phyloP scores from a whole-genome alignment of 2,113 vertebrate genomes.

The Phalacrocorax brasilianus region DNA sequence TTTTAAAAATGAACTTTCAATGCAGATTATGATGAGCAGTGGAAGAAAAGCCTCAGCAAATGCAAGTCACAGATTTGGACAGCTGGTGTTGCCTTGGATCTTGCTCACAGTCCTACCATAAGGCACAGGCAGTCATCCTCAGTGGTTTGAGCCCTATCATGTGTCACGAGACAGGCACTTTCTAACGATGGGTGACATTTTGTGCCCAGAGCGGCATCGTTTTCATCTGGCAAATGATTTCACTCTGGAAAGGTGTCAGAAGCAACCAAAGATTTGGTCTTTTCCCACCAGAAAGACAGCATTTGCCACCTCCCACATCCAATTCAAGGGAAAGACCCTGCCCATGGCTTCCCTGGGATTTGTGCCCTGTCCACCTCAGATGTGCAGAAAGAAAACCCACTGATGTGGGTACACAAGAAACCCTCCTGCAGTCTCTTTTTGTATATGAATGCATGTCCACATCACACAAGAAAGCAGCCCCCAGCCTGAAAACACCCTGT shows the following conservation, averaged over 20 bases:
- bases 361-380: rapidly evolving
- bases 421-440: background rate
- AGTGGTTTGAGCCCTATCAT: background rate
- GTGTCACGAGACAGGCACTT: background rate
- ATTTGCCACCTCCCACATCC: background rate
- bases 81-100: background rate
- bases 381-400: background rate
- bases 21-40: background rate
- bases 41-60: background rate
- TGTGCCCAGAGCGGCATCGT: background rate
- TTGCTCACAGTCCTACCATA: background rate
- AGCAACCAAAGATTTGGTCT: background rate
- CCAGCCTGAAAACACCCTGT: background rate
- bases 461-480: background rate
- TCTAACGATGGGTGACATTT: background rate
- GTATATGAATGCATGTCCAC: background rate
- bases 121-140: background rate
- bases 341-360: background rate
- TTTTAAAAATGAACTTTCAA: background rate
- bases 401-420: background rate
- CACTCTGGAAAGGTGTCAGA: background rate
- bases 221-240: background rate
- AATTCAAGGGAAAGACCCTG: background rate
- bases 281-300: background rate
- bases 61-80: background rate